Conservation (phyloP, 1,140 invertebrate genomes). For the Scylla paramamosain region DNA sequence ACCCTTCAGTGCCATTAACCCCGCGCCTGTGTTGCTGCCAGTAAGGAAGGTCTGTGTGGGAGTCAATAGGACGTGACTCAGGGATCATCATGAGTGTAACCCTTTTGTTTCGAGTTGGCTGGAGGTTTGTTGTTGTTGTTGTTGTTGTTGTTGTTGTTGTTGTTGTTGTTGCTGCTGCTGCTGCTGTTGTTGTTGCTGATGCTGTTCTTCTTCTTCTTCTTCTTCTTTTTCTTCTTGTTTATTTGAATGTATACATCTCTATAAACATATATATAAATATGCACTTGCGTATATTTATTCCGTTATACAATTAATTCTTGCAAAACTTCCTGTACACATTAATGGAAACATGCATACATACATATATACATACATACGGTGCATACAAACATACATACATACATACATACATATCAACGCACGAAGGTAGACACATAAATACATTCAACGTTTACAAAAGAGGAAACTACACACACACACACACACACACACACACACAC, state of each 20-base stretch:
- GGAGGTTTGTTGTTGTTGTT: no score
- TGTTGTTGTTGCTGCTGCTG: background rate
- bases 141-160: no score
- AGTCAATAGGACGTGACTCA: no score
- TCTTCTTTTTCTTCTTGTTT: background rate
- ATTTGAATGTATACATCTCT: background rate
- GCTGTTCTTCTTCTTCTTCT: background rate
- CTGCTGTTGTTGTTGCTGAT: background rate
- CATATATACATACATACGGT: background rate
- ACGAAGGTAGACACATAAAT: background rate
- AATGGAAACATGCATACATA: background rate
- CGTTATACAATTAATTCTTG: no score
- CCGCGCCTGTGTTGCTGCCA: no score
- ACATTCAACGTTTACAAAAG: background rate
- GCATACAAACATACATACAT: no score
- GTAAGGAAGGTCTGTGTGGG: no score
- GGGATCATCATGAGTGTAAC: no score
- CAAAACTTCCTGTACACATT: no score
- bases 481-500: constrained; percentile 35
- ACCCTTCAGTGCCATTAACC: no score
- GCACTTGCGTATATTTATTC: no score
- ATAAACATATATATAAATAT: background rate
- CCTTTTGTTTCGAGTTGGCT: no score
- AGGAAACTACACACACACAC: background rate
- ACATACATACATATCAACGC: background rate